Percentiles rank a stretch among this genome's conserved stretches.
phyloP scores from a whole-genome alignment of 2,113 vertebrate genomes.

The Pseudolaguvia tuberculata region DNA sequence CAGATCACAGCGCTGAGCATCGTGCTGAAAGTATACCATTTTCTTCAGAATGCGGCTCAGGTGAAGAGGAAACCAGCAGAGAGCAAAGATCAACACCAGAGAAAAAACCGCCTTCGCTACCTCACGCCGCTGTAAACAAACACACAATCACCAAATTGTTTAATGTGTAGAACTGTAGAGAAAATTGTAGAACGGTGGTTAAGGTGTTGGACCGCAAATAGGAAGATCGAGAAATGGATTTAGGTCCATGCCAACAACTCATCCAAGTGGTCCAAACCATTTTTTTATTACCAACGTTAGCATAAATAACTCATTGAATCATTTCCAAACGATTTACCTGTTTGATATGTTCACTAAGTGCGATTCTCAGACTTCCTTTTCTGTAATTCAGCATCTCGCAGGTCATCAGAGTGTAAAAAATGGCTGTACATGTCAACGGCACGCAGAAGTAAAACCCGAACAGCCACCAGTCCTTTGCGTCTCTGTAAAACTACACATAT shows the following conservation, averaged over 20 bases:
- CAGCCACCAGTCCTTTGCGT: conserved; percentile 91
- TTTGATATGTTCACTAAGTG: conserved; percentile 89
- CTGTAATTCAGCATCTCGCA: conserved; percentile 86
- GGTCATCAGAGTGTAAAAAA: conserved; percentile 93
- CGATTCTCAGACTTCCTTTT: conserved; percentile 80
- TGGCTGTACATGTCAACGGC: conserved; percentile 79
- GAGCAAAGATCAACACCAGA: conserved; percentile 89
- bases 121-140: conserved; percentile 77
- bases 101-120: conserved; percentile 93
- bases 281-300: not conserved
- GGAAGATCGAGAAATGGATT: too few relatives aligned
- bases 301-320: not conserved
- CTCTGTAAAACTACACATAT: conserved; percentile 70
- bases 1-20: conserved; percentile 79
- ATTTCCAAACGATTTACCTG: conserved; percentile 72
- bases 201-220: too few relatives aligned
- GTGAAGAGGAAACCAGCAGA: conserved; percentile 96
- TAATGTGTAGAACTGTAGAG: too few relatives aligned
- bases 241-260: too few relatives aligned
- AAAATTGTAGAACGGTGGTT: too few relatives aligned
- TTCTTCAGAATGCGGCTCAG: conserved; percentile 88
- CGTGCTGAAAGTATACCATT: conserved; percentile 71
- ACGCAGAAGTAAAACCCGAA: conserved; percentile 96
- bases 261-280: too few relatives aligned
- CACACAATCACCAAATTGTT: not conserved